phyloP scores from a whole-genome alignment of 2,113 vertebrate genomes.

The Bettongia penicillata region DNA sequence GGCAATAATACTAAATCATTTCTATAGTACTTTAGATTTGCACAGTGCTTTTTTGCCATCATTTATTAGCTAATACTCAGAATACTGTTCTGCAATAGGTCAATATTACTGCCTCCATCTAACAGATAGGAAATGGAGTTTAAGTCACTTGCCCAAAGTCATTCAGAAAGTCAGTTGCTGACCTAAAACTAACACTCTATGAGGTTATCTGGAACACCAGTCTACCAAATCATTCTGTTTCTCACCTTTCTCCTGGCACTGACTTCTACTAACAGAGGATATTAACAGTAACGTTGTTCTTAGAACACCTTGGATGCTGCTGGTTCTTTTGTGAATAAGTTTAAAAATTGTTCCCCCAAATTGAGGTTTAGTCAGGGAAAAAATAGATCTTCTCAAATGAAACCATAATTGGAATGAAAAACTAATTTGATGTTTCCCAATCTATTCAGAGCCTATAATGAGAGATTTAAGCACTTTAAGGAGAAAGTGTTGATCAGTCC shows the following conservation, averaged over 20 bases:
- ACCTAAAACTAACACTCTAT: not conserved
- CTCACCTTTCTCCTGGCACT: not conserved
- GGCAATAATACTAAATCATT: constrained; percentile 77
- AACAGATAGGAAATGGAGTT: constrained; percentile 73
- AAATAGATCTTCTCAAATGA: constrained; percentile 16
- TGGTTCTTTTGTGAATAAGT: constrained; percentile 4
- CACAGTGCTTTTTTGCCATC: constrained; percentile 66
- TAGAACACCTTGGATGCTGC: constrained; percentile 10
- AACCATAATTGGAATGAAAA: constrained; percentile 32
- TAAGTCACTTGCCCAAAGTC: constrained; percentile 1
- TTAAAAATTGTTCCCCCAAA: not conserved
- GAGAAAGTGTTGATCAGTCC: not conserved
- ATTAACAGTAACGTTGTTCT: not conserved
- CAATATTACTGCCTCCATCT: constrained; percentile 67
- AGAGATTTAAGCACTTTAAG: constrained; percentile 33
- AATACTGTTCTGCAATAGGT: constrained; percentile 70
- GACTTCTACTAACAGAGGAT: not conserved
- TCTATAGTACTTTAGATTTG: constrained; percentile 73
- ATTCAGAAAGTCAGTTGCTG: constrained; percentile 11
- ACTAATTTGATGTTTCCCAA: not conserved
- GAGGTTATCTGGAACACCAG: not conserved
- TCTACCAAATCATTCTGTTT: not conserved
- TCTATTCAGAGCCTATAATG: not conserved
- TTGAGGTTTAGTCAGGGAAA: not conserved
- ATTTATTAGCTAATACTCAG: constrained; percentile 76